phyloP scores from a whole-genome alignment of 2,797 vertebrate genomes.

The Chelonia mydas region DNA sequence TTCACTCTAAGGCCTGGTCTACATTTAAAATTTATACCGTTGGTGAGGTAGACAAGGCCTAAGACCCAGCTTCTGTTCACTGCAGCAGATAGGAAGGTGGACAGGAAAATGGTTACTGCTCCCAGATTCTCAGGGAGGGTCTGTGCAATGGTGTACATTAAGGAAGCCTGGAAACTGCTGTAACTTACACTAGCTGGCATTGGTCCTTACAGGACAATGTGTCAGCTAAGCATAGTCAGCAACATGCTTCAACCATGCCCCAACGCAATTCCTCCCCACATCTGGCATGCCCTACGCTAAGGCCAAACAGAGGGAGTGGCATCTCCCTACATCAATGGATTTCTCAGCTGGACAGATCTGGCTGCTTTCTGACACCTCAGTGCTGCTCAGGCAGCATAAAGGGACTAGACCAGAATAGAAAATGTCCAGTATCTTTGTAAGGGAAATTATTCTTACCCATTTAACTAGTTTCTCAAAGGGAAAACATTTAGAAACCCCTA shows the following conservation, averaged over 20 bases:
- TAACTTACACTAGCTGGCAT: neutral
- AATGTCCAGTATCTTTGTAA: neutral
- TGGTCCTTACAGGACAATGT: neutral
- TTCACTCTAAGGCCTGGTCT: too few species aligned
- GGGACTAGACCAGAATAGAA: neutral
- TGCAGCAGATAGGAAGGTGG: too few species aligned
- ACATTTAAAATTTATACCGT: too few species aligned
- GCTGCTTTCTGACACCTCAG: neutral
- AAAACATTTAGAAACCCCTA: neutral
- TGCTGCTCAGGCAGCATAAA: neutral
- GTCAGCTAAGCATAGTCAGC: neutral
- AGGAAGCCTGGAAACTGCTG: neutral
- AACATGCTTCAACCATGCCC: rapidly evolving
- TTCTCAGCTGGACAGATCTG: neutral
- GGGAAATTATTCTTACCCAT: neutral
- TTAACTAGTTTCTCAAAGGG: neutral
- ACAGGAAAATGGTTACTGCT: too few species aligned
- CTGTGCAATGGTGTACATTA: neutral
- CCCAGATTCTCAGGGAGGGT: too few species aligned
- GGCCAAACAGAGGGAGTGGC: neutral
- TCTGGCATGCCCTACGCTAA: rapidly evolving
- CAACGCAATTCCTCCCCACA: rapidly evolving
- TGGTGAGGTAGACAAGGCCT: too few species aligned
- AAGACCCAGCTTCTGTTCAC: too few species aligned
- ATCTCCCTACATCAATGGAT: neutral